Evolutionary conservation across 2,888 invertebrate genomes (phyloP).

Genomic region (Chloroclystis v-ata): DNA sequence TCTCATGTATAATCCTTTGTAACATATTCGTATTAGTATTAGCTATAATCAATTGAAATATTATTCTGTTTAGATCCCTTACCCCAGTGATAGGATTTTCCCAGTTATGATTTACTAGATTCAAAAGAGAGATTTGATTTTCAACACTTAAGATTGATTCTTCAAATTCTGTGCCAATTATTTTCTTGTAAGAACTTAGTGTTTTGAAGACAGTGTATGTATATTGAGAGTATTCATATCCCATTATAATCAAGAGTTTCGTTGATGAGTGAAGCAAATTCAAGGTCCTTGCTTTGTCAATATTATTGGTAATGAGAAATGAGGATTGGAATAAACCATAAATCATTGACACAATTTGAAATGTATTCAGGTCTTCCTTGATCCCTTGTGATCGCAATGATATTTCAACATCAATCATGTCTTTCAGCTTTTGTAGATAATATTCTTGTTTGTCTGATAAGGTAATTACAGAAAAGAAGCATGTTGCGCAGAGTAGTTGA

Average conservation of each 20-base stretch:
- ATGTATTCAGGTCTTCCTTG: conserved; percentile 32
- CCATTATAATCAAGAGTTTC: conserved; percentile 48
- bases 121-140: conserved; percentile 61
- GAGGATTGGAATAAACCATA: conserved; percentile 69
- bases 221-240: conserved; percentile 73
- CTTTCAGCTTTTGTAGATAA: conserved; percentile 42
- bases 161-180: conserved; percentile 51
- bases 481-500: conserved; percentile 63
- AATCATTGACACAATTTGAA: conserved; percentile 51
- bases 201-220: conserved; percentile 75
- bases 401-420: conserved; percentile 39
- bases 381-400: conserved; percentile 23
- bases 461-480: conserved; percentile 54
- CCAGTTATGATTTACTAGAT: conserved; percentile 79
- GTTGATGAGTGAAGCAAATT: conserved; percentile 42
- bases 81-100: conserved; percentile 78
- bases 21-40: conserved; percentile 41
- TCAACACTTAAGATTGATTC: conserved; percentile 39
- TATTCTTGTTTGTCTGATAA: conserved; percentile 39
- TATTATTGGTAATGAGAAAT: conserved; percentile 39
- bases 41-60: conserved; percentile 62
- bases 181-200: conserved; percentile 62
- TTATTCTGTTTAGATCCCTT: conserved; percentile 68
- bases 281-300: conserved; percentile 25
- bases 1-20: conserved; percentile 43